phyloP scores from a whole-genome alignment of 2,888 invertebrate species.

The Epinotia nisella region DNA sequence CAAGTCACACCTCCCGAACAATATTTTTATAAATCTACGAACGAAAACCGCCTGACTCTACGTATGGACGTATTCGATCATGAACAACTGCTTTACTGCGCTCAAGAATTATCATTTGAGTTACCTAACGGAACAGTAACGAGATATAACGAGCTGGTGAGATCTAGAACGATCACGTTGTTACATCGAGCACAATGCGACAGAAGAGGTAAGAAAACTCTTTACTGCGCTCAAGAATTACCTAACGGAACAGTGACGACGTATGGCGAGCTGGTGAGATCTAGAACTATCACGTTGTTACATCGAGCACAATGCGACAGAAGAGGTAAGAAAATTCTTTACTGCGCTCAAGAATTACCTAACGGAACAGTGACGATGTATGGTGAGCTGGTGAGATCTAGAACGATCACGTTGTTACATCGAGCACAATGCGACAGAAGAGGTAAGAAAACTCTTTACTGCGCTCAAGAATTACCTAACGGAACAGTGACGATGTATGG shows the following conservation, averaged over 20 bases:
- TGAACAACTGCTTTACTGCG: neutral
- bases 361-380: neutral
- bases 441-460: too few species aligned
- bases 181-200: too few species aligned
- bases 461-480: neutral
- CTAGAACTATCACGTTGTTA: neutral
- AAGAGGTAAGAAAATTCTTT: too few species aligned
- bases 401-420: neutral
- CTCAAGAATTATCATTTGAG: too few species aligned
- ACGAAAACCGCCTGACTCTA: neutral
- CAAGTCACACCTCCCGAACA: neutral
- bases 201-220: too few species aligned
- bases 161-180: too few species aligned
- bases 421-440: neutral
- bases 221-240: neutral
- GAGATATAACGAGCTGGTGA: too few species aligned
- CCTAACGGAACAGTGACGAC: neutral
- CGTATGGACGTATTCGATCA: neutral
- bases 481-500: neutral
- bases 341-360: neutral
- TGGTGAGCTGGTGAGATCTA: neutral
- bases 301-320: neutral
- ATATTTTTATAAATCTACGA: neutral
- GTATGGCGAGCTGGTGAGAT: neutral
- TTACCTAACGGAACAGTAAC: too few species aligned